phyloP scores from a whole-genome alignment of 2,797 vertebrate genomes.

The Euthynnus affinis region DNA sequence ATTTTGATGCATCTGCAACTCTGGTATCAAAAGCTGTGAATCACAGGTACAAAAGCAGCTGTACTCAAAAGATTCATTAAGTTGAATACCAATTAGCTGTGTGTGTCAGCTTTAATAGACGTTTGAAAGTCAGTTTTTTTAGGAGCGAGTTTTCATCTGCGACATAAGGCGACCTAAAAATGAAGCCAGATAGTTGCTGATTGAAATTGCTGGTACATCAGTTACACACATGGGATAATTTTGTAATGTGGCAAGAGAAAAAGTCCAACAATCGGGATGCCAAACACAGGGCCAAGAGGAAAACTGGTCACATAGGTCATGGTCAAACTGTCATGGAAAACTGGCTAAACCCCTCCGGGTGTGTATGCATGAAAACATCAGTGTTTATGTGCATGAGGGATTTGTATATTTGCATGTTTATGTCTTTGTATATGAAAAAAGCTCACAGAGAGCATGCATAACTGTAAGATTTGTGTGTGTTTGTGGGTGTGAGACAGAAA shows the following conservation, averaged over 20 bases:
- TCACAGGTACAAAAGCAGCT: slow-evolving; percentile 18
- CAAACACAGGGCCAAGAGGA: background rate
- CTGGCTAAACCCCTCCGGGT: background rate
- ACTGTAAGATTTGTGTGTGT: slow-evolving; percentile 31
- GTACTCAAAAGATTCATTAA: slow-evolving; percentile 14
- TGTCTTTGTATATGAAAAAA: slow-evolving; percentile 13
- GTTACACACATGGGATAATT: slow-evolving; percentile 22
- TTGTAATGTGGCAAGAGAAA: slow-evolving; percentile 22
- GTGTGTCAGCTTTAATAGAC: slow-evolving; percentile 4
- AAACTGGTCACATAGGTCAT: background rate
- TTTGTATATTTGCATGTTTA: slow-evolving; percentile 24
- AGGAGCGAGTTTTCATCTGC: background rate
- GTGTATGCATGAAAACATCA: slow-evolving; percentile 11
- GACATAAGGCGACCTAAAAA: slow-evolving; percentile 15
- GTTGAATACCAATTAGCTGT: slow-evolving; percentile 24
- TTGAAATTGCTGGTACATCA: background rate
- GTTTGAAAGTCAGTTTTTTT: slow-evolving; percentile 6
- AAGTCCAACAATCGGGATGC: background rate
- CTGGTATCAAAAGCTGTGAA: slow-evolving; percentile 1
- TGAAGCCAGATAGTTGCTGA: slow-evolving; percentile 3
- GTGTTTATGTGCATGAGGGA: slow-evolving; percentile 4
- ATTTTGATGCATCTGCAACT: slow-evolving; percentile 12
- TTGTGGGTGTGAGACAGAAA: slow-evolving; percentile 46
- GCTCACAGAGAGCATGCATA: slow-evolving; percentile 5
- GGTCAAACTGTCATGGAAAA: background rate